phyloP scores from a whole-genome alignment of 2,888 invertebrate species.

The Lasiommata megera region DNA sequence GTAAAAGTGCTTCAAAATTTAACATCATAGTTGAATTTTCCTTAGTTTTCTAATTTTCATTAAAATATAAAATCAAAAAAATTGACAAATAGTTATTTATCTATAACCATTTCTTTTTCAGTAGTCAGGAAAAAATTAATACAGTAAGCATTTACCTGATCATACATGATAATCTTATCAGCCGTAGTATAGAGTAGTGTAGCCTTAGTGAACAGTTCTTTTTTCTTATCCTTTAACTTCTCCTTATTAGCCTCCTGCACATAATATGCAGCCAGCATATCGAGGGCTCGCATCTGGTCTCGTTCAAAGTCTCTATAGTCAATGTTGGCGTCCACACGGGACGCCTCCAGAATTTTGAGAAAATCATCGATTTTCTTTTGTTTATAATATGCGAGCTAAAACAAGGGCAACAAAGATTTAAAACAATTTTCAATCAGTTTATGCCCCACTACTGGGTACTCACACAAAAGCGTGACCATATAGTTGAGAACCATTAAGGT shows the following conservation, averaged over 20 bases:
- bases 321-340: conserved; percentile 91
- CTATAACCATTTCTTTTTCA: no score
- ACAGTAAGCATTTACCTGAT: conserved; percentile 84
- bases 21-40: no score
- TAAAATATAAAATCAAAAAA: no score
- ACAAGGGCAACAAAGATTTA: conserved; percentile 27
- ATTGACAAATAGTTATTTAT: no score
- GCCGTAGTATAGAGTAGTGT: conserved; percentile 98
- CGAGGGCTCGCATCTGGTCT: conserved; percentile 98
- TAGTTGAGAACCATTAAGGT: no score
- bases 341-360: conserved; percentile 95
- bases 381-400: conserved; percentile 97
- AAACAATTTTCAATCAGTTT: not conserved
- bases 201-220: conserved; percentile 97
- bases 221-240: conserved; percentile 95
- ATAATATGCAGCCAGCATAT: conserved; percentile 99
- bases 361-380: conserved; percentile 96
- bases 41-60: no score
- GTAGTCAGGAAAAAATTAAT: no score
- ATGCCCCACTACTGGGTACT: no score
- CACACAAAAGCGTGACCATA: no score
- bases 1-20: no score
- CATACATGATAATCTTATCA: conserved; percentile 99
- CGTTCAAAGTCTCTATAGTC: conserved; percentile 95
- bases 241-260: conserved; percentile 97